phyloP scores from a whole-genome alignment of 2,797 vertebrate species.

The Enteromius argenteus region DNA sequence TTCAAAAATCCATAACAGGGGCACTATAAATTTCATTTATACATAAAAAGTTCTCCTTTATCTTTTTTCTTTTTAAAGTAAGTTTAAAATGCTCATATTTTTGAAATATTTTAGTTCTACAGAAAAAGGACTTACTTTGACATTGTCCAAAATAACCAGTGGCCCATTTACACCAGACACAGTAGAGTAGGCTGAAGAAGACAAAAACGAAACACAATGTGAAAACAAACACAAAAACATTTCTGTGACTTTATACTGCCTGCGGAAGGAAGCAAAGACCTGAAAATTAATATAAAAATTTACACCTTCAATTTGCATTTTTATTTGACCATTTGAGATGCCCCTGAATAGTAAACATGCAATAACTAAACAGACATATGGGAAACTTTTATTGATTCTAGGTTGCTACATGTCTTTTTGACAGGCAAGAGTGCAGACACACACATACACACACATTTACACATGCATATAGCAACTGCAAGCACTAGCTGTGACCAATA shows the following conservation, averaged over 20 bases:
- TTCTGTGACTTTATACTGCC: neutral
- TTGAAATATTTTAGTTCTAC: conserved; percentile 7
- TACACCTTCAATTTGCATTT: conserved; percentile 7
- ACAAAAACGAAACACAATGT: neutral
- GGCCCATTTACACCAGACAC: conserved; percentile 86
- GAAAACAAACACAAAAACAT: neutral
- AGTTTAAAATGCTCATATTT: neutral
- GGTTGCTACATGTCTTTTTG: conserved; percentile 16
- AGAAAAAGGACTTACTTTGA: conserved; percentile 75
- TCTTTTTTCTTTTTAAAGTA: neutral
- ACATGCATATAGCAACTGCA: neutral
- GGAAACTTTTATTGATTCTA: conserved; percentile 34
- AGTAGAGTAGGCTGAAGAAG: conserved; percentile 81
- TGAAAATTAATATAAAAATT: neutral
- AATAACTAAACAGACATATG: conserved; percentile 18
- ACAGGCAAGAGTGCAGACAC: neutral
- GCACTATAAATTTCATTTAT: neutral
- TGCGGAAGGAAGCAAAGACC: neutral
- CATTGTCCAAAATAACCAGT: conserved; percentile 84
- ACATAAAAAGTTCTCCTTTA: neutral
- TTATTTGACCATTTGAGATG: neutral
- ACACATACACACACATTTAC: neutral
- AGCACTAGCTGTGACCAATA: conserved; percentile 34
- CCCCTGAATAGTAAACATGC: conserved; percentile 13
- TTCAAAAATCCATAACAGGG: too few relatives aligned